Conservation (phyloP, 2,797 vertebrate species). For the Gambusia yucatana region DNA sequence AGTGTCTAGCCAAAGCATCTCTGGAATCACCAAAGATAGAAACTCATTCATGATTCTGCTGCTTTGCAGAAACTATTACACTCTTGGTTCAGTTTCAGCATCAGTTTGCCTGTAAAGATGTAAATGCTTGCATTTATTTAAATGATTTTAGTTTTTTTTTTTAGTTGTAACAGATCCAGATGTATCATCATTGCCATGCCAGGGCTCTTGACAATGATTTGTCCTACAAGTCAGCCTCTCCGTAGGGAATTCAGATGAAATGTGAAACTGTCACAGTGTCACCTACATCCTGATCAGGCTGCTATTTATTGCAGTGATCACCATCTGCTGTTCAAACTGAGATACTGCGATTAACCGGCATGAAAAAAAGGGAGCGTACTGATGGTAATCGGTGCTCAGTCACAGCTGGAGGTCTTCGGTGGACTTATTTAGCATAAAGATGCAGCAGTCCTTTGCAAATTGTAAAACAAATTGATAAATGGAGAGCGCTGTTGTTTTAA, state of each 20-base stretch:
- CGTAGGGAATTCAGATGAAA: slow-evolving; percentile 51
- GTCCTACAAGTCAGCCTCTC: slow-evolving; percentile 51
- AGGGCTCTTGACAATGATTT: slow-evolving; percentile 36
- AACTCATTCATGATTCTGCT: slow-evolving; percentile 35
- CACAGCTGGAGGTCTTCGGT: slow-evolving; percentile 11
- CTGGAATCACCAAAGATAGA: slow-evolving; percentile 53
- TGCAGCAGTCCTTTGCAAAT: not conserved
- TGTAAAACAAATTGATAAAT: not conserved
- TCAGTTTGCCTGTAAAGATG: slow-evolving; percentile 12
- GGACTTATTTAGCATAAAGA: slow-evolving; percentile 1
- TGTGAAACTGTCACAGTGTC: slow-evolving; percentile 68
- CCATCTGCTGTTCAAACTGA: slow-evolving; percentile 81
- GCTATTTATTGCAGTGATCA: slow-evolving; percentile 76
- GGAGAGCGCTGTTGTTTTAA: slow-evolving; percentile 24
- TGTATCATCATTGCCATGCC: slow-evolving; percentile 24
- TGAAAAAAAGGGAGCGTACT: slow-evolving; percentile 41
- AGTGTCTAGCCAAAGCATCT: slow-evolving; percentile 59
- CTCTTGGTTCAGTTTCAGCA: slow-evolving; percentile 4
- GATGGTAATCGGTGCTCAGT: slow-evolving; percentile 46
- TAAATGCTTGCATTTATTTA: slow-evolving; percentile 3
- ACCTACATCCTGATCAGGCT: slow-evolving; percentile 65
- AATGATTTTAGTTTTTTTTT: not conserved
- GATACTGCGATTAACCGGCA: slow-evolving; percentile 65
- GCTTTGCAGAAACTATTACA: slow-evolving; percentile 19
- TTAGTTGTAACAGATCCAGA: slow-evolving; percentile 7